phyloP scores from a whole-genome alignment of 2,888 invertebrate genomes.

The Tenthredo amoena region DNA sequence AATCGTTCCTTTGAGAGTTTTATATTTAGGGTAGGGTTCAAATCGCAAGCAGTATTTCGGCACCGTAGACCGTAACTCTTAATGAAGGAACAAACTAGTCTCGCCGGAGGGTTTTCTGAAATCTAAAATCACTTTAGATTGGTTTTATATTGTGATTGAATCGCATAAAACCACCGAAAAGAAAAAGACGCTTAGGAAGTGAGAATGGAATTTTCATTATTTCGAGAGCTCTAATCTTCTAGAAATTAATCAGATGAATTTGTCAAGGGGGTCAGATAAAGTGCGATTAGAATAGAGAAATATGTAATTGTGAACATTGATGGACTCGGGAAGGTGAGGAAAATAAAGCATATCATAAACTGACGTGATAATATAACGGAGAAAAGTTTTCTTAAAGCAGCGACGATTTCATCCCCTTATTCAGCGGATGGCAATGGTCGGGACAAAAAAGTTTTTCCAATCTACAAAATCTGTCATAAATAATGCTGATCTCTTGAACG shows the following conservation, averaged over 20 bases:
- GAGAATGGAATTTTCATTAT: neutral
- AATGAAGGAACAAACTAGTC: constrained; percentile 17
- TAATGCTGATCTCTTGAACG: constrained; percentile 56
- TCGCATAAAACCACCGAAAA: constrained; percentile 8
- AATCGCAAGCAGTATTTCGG: neutral
- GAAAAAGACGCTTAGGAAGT: neutral
- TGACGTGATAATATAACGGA: neutral
- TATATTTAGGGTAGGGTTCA: neutral
- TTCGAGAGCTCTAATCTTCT: neutral
- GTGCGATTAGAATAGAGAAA: neutral
- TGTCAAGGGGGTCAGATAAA: neutral
- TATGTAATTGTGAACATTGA: neutral
- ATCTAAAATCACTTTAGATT: constrained; percentile 6
- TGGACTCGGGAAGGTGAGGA: neutral
- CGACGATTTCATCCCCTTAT: constrained; percentile 16
- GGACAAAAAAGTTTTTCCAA: constrained; percentile 57
- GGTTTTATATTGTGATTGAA: constrained; percentile 19
- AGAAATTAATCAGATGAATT: neutral
- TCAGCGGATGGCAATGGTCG: constrained; percentile 8
- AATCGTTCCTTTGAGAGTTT: constrained; percentile 18
- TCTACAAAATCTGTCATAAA: constrained; percentile 64
- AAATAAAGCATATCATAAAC: neutral
- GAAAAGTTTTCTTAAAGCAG: neutral
- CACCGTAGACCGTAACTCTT: constrained; percentile 17
- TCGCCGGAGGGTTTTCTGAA: neutral